Conservation (phyloP, 2,797 vertebrate species). For the Fratercula arctica region DNA sequence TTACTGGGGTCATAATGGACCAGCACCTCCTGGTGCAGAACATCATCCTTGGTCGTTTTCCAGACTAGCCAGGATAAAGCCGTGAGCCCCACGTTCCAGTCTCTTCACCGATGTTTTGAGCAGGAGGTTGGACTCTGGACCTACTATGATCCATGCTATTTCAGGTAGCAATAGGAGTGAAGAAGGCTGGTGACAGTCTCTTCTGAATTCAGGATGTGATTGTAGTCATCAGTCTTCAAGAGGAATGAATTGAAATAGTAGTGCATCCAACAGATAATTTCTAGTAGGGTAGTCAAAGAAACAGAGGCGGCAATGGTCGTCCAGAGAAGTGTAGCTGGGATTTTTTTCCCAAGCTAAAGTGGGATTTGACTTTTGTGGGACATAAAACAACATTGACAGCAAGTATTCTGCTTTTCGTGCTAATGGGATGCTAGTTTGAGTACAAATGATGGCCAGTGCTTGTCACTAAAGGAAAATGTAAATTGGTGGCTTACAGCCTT, state of each 20-base stretch:
- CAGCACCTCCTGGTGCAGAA: not conserved
- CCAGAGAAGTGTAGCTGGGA: not conserved
- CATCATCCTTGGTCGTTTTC: not conserved
- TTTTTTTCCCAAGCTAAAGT: not conserved
- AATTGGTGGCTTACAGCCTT: not conserved
- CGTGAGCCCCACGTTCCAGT: not conserved
- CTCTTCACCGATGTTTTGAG: not conserved
- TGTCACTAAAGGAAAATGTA: not conserved
- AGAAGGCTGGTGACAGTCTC: not conserved
- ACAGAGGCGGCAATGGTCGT: not conserved
- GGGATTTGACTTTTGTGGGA: not conserved
- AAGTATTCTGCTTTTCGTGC: not conserved
- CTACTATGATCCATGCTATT: not conserved
- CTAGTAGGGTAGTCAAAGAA: not conserved
- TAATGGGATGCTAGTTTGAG: not conserved
- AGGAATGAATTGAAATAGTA: not conserved
- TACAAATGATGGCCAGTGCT: not conserved
- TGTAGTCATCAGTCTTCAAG: not conserved
- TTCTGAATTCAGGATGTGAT: not conserved
- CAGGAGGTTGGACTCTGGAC: not conserved
- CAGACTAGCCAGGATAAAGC: not conserved
- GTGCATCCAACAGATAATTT: not conserved
- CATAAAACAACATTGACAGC: not conserved
- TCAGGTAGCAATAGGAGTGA: too few relatives aligned
- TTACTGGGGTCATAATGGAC: not conserved